Base-by-base conservation (phyloP, 2,113 vertebrate species). In the Ardeotis arabs region DNA sequence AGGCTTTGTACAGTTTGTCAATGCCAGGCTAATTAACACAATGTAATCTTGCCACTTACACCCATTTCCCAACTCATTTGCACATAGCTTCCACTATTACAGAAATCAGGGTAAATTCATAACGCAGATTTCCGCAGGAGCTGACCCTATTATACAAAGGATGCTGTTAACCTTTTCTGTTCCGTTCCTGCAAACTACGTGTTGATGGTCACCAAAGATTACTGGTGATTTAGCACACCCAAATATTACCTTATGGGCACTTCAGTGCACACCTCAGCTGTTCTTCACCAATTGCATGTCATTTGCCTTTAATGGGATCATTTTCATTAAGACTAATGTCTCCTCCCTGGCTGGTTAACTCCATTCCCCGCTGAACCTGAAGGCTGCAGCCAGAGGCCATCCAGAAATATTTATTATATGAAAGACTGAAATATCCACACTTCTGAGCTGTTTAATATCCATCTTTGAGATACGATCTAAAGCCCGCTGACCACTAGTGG, bases 41-140 rank as follows among this genome's bases (percentile, higher is more conserved):
- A 23, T 44, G 74, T 73, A 91, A 87, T 93, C 63, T 89, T 60
- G 28, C 92, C 70, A 76, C 76, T 92, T 92, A 76, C 77, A 95
- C 83, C 80, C 92, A 82, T 93, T 91, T 95, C 95, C 92, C 94
- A 95, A 87, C 37, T 93, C 89, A 89, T 89, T 85, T 94, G 92
- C 91, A 87, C 69, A 19, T 6, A 91, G 74, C n/a, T 91, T 84
- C 91, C 60, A 79, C 74, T 89, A n/a, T 23, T 69, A 79, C n/a
- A 82, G 81, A 77, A 93, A 66, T 73, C 66, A 25, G 92, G 55
- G 69, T 60, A 87, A 89, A 91, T 66, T 73, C 81, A 14, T 58
- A 50, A 25, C 9, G 37, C 15, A n/a, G 28, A 80, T 91, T 93
- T 96, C 82, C 63, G 55, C 45, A 59, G 84, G 45, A 91, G 25